Evolutionary conservation across 2,113 vertebrate genomes (phyloP).

Genomic region (Microcebus jonahi): DNA sequence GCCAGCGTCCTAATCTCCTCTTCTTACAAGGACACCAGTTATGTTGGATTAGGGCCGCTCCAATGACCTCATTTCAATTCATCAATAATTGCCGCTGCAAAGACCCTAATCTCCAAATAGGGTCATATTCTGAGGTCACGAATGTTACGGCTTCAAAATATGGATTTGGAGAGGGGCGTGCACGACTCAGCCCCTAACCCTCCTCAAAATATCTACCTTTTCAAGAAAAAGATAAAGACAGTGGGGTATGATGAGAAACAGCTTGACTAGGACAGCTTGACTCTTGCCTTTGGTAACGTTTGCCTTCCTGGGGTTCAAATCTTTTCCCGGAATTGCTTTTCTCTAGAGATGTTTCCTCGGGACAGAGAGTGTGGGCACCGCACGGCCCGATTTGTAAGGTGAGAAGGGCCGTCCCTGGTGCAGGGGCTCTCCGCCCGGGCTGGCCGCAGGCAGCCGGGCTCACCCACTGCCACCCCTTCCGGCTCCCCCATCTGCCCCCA

Average conservation of each 20-base stretch:
- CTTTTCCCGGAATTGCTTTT: neutral
- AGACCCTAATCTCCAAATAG: neutral
- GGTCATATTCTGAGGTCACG: neutral
- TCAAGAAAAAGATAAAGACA: neutral
- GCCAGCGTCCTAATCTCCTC: neutral
- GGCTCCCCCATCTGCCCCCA: neutral
- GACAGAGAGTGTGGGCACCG: accelerated
- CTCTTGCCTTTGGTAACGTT: neutral
- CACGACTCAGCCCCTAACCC: too few relatives aligned
- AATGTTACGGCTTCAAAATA: neutral
- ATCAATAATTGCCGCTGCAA: neutral
- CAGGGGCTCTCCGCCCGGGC: too few relatives aligned
- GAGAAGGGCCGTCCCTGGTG: accelerated
- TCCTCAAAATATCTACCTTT: neutral
- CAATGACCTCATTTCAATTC: neutral
- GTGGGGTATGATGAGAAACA: neutral
- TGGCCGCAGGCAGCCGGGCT: accelerated
- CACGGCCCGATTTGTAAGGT: accelerated
- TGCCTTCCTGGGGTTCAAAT: neutral
- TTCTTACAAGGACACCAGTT: neutral
- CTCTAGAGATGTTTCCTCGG: too few relatives aligned
- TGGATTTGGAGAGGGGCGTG: too few relatives aligned
- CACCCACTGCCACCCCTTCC: accelerated
- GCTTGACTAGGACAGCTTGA: neutral
- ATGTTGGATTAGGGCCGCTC: neutral